These are phyloP conservation scores for Ciconia stormi DNA, from an alignment of 2,113 vertebrate species.

Conservation along the genomic window DNA sequence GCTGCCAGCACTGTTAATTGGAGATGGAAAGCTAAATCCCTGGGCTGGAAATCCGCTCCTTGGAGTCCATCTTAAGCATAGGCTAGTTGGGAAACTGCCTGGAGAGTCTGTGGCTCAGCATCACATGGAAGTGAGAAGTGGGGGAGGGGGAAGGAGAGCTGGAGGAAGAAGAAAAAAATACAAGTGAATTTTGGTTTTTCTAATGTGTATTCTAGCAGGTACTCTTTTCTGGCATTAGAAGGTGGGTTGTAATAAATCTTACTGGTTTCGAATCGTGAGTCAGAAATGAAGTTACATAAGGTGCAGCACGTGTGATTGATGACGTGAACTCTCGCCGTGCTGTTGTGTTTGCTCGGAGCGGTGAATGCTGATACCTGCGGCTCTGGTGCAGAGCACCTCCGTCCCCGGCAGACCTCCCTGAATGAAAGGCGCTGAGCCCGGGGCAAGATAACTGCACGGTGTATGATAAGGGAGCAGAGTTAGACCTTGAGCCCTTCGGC, in stretches of 20 bases:
- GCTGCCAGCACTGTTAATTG: neutral
- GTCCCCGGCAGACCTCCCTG: neutral
- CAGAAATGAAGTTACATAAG: neutral
- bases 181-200: neutral
- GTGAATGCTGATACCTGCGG: neutral
- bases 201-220: neutral
- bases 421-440: fast-evolving
- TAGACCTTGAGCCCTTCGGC: neutral
- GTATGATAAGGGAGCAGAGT: neutral
- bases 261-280: neutral
- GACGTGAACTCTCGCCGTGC: fast-evolving
- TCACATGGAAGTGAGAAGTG: neutral
- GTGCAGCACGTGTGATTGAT: neutral
- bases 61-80: neutral
- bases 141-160: neutral
- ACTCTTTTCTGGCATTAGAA: neutral
- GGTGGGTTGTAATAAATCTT: neutral
- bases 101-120: neutral
- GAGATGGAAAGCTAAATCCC: neutral
- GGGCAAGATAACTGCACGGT: fast-evolving
- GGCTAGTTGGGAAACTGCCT: neutral
- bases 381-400: neutral
- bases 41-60: neutral
- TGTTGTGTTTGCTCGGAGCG: neutral
- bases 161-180: neutral